These are phyloP conservation scores for Ptychadena robeensis DNA, from an alignment of 2,797 vertebrate genomes.

Conservation along the genomic window DNA sequence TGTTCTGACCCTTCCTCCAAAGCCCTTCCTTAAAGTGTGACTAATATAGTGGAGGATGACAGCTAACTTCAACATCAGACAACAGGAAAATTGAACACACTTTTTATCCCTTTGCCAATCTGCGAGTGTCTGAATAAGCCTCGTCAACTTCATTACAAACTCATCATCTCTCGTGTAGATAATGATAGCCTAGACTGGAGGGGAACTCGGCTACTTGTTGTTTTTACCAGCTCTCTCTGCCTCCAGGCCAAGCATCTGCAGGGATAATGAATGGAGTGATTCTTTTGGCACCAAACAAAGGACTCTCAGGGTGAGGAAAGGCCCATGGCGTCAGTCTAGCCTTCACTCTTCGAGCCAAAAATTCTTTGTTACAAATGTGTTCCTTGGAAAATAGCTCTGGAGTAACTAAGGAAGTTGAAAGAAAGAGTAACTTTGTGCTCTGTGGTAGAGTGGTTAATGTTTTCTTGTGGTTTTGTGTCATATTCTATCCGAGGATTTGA, in stretches of 20 bases:
- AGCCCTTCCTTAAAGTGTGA: constrained; percentile 85
- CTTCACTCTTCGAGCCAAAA: constrained; percentile 79
- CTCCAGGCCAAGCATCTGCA: constrained; percentile 84
- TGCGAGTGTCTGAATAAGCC: constrained; percentile 84
- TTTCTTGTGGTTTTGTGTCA: constrained; percentile 8
- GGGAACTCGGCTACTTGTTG: constrained; percentile 84
- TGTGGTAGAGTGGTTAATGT: constrained; percentile 76
- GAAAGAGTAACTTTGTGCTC: constrained; percentile 84
- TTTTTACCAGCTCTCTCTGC: constrained; percentile 85
- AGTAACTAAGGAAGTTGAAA: constrained; percentile 80
- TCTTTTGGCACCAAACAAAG: constrained; percentile 87
- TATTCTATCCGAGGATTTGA: constrained; percentile 18
- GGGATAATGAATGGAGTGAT: constrained; percentile 87
- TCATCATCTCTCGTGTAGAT: constrained; percentile 87
- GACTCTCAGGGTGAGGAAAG: constrained; percentile 81
- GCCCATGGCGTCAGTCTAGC: constrained; percentile 78
- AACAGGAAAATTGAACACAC: constrained; percentile 86
- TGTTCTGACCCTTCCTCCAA: constrained; percentile 83
- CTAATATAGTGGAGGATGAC: constrained; percentile 84
- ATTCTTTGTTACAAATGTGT: constrained; percentile 84
- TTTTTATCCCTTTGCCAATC: constrained; percentile 87
- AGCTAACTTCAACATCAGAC: constrained; percentile 85
- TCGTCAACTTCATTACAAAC: constrained; percentile 87
- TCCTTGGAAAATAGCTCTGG: constrained; percentile 81
- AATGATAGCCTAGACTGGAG: constrained; percentile 84